A percentile compares a stretch with the other conserved stretches of the same genome.
Evolutionary conservation across 2,797 vertebrate species (phyloP).

Genomic region (Heterohyrax brucei): DNA sequence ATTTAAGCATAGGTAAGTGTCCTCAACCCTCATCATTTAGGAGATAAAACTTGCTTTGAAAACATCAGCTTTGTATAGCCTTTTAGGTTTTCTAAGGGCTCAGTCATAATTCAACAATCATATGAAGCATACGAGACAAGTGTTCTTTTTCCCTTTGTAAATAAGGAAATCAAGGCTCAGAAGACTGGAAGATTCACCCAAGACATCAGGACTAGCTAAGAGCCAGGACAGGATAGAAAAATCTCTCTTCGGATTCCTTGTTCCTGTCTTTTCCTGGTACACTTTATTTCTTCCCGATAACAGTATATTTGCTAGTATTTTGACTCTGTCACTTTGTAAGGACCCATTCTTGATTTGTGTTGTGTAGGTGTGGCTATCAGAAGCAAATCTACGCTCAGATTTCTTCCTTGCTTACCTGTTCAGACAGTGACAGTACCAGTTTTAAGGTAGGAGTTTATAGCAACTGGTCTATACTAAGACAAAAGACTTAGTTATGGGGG

Average conservation of each 20-base stretch:
- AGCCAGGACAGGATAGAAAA: neutral
- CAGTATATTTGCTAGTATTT: neutral
- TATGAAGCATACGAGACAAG: neutral
- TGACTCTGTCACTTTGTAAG: neutral
- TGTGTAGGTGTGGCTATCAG: neutral
- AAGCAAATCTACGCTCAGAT: neutral
- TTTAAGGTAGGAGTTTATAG: conserved; percentile 55
- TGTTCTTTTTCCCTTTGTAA: neutral
- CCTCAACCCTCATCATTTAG: neutral
- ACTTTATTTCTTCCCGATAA: neutral
- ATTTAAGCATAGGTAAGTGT: neutral
- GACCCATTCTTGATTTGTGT: neutral
- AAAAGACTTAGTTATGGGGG: neutral
- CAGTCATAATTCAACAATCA: neutral
- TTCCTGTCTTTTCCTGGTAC: neutral
- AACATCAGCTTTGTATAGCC: neutral
- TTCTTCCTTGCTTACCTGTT: conserved; percentile 17
- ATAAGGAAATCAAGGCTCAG: conserved; percentile 13
- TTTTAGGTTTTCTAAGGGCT: conserved; percentile 2
- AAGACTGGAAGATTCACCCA: neutral
- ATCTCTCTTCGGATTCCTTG: neutral
- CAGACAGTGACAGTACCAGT: neutral
- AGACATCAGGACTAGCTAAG: neutral
- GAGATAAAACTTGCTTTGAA: conserved; percentile 41
- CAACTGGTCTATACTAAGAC: conserved; percentile 37